A percentile compares a stretch with the other conserved stretches of the same genome.
Conservation (phyloP, 2,888 invertebrate genomes). For the Anodontia alba region DNA sequence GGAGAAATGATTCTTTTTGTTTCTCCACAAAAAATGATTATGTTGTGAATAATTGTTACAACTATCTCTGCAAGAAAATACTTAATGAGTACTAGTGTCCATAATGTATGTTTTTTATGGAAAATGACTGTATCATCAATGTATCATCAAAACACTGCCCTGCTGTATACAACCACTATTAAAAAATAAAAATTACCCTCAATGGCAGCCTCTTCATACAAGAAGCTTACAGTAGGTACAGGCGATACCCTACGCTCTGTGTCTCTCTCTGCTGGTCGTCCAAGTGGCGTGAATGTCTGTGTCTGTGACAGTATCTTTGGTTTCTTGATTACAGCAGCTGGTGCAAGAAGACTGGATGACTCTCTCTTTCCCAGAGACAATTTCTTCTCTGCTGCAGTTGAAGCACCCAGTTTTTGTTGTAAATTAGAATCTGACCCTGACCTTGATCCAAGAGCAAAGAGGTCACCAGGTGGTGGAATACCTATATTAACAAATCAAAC, state of each 20-base stretch:
- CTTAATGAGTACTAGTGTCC: too few species aligned
- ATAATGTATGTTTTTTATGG: too few species aligned
- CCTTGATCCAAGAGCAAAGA: conserved; percentile 84
- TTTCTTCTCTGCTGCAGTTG: conserved; percentile 52
- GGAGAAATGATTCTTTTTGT: too few species aligned
- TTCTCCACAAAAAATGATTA: too few species aligned
- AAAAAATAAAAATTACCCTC: too few species aligned
- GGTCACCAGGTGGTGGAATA: conserved; percentile 82
- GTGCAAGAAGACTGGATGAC: conserved; percentile 72
- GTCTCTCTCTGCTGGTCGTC: conserved; percentile 75
- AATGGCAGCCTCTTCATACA: conserved; percentile 87
- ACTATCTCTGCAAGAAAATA: too few species aligned
- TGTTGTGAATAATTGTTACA: too few species aligned
- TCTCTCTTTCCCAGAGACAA: conserved; percentile 88
- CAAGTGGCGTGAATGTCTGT: conserved; percentile 80
- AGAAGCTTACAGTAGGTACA: conserved; percentile 65
- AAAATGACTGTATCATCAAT: too few species aligned
- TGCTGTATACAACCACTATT: too few species aligned
- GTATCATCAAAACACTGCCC: too few species aligned
- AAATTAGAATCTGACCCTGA: background rate
- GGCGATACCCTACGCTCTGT: conserved; percentile 74
- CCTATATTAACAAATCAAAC: conserved; percentile 20
- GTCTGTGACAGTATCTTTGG: conserved; percentile 78
- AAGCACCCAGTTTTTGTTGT: background rate
- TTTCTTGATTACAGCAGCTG: conserved; percentile 82